Percentiles rank a stretch among this genome's conserved stretches.
These are phyloP conservation scores for Nemotelus pantherinus DNA, from an alignment of 2,888 invertebrate genomes.

Conservation along the genomic window DNA sequence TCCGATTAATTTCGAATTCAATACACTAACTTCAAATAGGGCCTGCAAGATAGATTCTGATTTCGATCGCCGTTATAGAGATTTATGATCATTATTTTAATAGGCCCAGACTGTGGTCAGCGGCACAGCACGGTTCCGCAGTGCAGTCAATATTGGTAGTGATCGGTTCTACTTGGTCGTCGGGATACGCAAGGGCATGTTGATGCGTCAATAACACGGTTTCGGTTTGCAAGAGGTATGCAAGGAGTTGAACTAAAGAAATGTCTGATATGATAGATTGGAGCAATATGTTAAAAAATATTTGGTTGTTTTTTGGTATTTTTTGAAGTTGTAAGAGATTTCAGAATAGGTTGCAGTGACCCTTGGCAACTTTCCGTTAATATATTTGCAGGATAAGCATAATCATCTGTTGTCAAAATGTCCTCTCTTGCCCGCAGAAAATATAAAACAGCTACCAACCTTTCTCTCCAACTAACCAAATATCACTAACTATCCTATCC, in stretches of 20 bases:
- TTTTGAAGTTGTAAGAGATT: too few relatives aligned
- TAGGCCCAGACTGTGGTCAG: conserved; percentile 33
- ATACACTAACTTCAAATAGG: conserved; percentile 47
- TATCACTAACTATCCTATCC: too few relatives aligned
- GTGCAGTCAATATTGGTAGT: conserved; percentile 36
- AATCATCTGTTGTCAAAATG: too few relatives aligned
- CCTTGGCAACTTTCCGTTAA: too few relatives aligned
- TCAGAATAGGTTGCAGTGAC: too few relatives aligned
- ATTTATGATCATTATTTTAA: conserved; percentile 35
- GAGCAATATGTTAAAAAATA: conserved; percentile 47
- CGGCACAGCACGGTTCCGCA: not conserved
- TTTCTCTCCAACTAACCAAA: too few relatives aligned
- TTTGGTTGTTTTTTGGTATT: too few relatives aligned
- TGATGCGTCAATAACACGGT: conserved; percentile 13
- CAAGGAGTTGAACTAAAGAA: conserved; percentile 11
- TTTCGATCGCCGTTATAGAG: not conserved
- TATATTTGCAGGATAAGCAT: too few relatives aligned
- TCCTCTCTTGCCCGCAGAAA: too few relatives aligned
- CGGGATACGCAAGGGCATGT: not conserved
- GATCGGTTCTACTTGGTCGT: conserved; percentile 41
- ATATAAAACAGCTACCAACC: too few relatives aligned
- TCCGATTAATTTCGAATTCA: conserved; percentile 62
- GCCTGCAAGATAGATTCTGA: not conserved
- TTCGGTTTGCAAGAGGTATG: not conserved
- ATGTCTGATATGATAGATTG: conserved; percentile 49